Evolutionary conservation across 2,888 invertebrate species (phyloP).

Genomic region (Cabera pusaria): DNA sequence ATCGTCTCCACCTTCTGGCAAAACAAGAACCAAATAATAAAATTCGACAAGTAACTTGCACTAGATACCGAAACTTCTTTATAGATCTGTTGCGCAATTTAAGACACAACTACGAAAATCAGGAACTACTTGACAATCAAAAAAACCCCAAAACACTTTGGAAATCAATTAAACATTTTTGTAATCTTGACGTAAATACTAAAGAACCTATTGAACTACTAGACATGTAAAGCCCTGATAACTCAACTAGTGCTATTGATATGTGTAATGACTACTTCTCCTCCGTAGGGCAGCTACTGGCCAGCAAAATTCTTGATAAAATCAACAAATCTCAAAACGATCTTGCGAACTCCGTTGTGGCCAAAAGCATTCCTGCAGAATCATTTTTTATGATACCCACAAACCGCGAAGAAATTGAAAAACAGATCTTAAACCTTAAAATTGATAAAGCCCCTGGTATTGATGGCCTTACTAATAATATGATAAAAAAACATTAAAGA

Average conservation of each 20-base stretch:
- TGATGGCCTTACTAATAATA: too few relatives aligned
- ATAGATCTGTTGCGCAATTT: not conserved
- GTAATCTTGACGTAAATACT: not conserved
- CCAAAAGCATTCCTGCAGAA: too few relatives aligned
- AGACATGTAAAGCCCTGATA: not conserved
- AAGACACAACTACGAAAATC: not conserved
- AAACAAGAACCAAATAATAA: slow-evolving; percentile 2
- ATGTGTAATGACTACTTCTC: too few relatives aligned
- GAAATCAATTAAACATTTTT: not conserved
- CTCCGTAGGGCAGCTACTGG: too few relatives aligned
- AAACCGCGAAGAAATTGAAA: too few relatives aligned
- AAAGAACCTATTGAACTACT: slow-evolving; percentile 1
- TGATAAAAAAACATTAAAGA: too few relatives aligned
- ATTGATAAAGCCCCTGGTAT: too few relatives aligned
- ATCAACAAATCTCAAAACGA: too few relatives aligned
- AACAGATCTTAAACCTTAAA: too few relatives aligned
- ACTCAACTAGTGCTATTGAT: not conserved
- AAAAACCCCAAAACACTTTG: not conserved
- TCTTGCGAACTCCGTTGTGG: too few relatives aligned
- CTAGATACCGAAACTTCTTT: slow-evolving; percentile 1
- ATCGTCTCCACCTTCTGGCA: not conserved
- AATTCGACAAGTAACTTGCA: not conserved
- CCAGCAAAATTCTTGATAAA: too few relatives aligned
- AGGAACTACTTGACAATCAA: not conserved
- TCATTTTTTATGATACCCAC: too few relatives aligned